Evolutionary conservation across 2,113 vertebrate species (phyloP).

Genomic region (Passerina amoena): DNA sequence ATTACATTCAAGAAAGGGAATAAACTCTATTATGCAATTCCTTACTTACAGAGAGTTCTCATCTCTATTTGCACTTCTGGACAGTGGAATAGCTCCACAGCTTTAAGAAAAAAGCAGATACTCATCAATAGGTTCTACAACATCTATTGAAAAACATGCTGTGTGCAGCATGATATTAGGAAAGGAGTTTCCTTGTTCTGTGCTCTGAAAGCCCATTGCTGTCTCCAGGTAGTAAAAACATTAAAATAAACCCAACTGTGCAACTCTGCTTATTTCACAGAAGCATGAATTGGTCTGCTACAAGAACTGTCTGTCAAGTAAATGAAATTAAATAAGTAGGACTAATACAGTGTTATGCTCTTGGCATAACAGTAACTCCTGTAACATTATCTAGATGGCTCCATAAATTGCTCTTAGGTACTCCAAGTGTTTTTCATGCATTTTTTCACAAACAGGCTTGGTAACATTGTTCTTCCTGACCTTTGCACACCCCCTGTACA

Average conservation of each 20-base stretch:
- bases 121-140: background rate
- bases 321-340: constrained; percentile 36
- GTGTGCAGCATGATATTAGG: background rate
- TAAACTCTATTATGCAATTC: background rate
- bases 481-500: background rate
- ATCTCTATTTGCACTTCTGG: background rate
- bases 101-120: background rate
- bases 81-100: background rate
- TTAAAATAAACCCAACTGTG: background rate
- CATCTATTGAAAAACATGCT: background rate
- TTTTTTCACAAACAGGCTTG: constrained; percentile 21
- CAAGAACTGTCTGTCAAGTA: constrained; percentile 33
- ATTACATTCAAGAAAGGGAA: background rate
- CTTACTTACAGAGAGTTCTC: background rate
- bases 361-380: constrained; percentile 17
- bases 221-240: constrained; percentile 43
- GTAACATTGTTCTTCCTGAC: background rate
- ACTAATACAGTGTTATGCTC: constrained; percentile 10
- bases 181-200: constrained; percentile 4
- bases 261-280: background rate
- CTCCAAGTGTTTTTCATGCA: background rate
- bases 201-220: background rate
- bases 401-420: constrained; percentile 27
- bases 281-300: background rate
- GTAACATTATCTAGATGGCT: constrained; percentile 35